Conservation (phyloP, 2,888 invertebrate genomes). For the Stenichneumon culpator region DNA sequence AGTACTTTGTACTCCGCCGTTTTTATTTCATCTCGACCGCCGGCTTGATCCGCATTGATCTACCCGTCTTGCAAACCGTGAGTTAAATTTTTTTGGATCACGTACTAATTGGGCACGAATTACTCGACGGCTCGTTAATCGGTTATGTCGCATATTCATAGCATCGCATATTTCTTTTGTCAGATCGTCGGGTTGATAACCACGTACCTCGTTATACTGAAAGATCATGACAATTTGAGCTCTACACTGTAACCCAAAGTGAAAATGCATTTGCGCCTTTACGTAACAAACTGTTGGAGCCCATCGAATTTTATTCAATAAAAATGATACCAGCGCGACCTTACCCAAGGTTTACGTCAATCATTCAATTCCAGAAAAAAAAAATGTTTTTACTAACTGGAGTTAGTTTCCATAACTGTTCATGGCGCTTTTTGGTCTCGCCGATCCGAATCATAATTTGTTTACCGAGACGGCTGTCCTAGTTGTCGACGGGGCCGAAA, state of each 20-base stretch:
- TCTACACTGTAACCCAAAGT: too few species aligned
- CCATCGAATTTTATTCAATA: neutral
- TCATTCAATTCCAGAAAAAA: neutral
- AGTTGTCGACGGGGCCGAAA: conserved; percentile 33
- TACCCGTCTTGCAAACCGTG: conserved; percentile 13
- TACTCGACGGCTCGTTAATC: neutral
- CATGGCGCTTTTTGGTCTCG: neutral
- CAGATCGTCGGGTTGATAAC: conserved; percentile 5
- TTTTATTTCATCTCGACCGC: conserved; percentile 5
- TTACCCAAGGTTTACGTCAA: neutral
- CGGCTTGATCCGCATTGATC: conserved; percentile 17
- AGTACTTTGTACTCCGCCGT: conserved; percentile 16
- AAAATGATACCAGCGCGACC: neutral
- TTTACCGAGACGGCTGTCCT: conserved; percentile 19
- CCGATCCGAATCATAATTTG: conserved; percentile 24
- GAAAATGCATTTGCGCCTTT: neutral
- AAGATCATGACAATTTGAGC: neutral
- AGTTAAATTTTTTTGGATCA: neutral
- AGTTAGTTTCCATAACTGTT: neutral
- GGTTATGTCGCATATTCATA: neutral
- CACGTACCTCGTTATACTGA: conserved; percentile 16
- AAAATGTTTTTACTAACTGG: neutral
- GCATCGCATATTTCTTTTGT: neutral
- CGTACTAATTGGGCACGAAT: neutral
- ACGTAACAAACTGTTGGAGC: neutral